Evolutionary conservation across 2,888 invertebrate genomes (phyloP).

Genomic region (Drosophila demipolita): DNA sequence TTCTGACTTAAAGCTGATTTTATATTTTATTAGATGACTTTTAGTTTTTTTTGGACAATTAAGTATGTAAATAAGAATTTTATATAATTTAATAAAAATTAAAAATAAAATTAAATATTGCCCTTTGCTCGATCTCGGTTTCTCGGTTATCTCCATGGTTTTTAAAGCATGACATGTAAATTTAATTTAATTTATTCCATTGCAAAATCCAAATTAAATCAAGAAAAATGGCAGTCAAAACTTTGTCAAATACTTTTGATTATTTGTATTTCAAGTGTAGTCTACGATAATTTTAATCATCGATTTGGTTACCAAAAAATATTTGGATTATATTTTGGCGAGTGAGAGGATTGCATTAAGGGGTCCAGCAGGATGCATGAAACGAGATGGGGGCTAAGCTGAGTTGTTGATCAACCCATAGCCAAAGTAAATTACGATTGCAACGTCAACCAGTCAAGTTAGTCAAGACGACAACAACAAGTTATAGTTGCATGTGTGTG

Average conservation of each 20-base stretch:
- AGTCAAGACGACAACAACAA: slow-evolving; percentile 75
- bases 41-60: too few relatives aligned
- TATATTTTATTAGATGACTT: neutral
- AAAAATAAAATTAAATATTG: neutral
- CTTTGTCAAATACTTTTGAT: too few relatives aligned
- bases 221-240: neutral
- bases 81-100: neutral
- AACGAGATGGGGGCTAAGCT: slow-evolving; percentile 43
- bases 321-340: neutral
- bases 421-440: slow-evolving; percentile 81
- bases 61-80: neutral
- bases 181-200: neutral
- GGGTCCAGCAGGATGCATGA: slow-evolving; percentile 68
- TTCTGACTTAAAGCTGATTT: too few relatives aligned
- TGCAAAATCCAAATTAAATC: neutral
- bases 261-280: neutral
- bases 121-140: too few relatives aligned
- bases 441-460: slow-evolving; percentile 77
- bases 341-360: slow-evolving; percentile 16
- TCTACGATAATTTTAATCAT: neutral
- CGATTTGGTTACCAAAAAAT: neutral
- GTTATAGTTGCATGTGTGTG: slow-evolving; percentile 30
- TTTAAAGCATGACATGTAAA: neutral
- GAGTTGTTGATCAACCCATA: slow-evolving; percentile 76
- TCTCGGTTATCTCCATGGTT: neutral